Conservation (phyloP, 2,797 vertebrate species). For the Pteronotus mesoamericanus region DNA sequence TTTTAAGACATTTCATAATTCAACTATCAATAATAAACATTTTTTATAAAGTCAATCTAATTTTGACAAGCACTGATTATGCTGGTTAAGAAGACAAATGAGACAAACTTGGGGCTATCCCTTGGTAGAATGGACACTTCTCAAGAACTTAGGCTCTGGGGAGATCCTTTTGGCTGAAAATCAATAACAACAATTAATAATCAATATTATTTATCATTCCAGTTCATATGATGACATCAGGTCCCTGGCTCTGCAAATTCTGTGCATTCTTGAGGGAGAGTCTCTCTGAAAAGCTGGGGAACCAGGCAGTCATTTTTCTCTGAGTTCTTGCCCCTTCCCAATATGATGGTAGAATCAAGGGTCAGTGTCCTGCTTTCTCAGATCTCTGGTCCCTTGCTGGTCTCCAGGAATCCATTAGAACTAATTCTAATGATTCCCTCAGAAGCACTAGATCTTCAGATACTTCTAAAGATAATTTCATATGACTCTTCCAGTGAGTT, state of each 20-base stretch:
- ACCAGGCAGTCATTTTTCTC: neutral
- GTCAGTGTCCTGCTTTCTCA: neutral
- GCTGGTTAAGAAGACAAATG: neutral
- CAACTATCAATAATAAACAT: neutral
- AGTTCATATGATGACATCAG: neutral
- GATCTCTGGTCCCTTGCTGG: neutral
- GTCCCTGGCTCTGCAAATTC: neutral
- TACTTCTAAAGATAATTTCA: neutral
- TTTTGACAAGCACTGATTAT: neutral
- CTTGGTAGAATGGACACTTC: neutral
- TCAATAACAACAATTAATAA: neutral
- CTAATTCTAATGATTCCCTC: neutral
- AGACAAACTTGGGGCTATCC: neutral
- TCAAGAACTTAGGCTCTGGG: neutral
- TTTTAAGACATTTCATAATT: constrained; percentile 9
- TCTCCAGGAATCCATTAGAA: neutral
- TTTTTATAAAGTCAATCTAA: neutral
- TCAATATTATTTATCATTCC: neutral
- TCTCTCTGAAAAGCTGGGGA: neutral
- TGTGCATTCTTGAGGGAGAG: neutral
- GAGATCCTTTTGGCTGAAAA: neutral
- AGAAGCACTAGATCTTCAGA: neutral
- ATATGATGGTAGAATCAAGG: neutral
- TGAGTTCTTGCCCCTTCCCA: neutral
- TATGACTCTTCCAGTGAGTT: neutral